These are phyloP conservation scores for Muscicapa striata DNA, from an alignment of 2,797 vertebrate species.

Conservation along the genomic window DNA sequence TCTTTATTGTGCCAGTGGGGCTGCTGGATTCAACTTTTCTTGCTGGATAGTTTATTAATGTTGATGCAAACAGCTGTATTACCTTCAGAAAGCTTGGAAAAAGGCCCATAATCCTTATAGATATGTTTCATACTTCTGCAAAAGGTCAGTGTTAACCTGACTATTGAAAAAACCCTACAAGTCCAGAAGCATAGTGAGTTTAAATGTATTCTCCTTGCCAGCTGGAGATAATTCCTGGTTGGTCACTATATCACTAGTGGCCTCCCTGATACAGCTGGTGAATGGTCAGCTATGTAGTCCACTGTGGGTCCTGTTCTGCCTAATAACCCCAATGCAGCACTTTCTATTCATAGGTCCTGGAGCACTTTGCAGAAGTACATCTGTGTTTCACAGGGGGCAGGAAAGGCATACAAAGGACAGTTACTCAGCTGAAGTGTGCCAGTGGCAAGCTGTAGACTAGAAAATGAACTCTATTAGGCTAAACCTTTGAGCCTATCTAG, in stretches of 20 bases:
- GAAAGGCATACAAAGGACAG: background rate
- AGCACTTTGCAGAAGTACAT: background rate
- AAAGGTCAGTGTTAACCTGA: background rate
- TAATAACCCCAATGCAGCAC: background rate
- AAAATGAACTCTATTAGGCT: background rate
- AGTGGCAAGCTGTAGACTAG: background rate
- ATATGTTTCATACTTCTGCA: background rate
- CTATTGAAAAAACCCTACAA: background rate
- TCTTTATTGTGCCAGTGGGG: background rate
- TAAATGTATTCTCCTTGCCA: background rate
- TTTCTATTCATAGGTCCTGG: background rate
- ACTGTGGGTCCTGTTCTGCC: background rate
- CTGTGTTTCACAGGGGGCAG: background rate
- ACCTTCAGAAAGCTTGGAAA: background rate
- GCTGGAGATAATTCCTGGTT: background rate
- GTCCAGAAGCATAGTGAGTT: background rate
- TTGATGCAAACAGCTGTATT: background rate
- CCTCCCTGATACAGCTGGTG: background rate
- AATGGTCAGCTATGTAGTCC: background rate
- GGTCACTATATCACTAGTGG: background rate
- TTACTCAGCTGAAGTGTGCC: background rate
- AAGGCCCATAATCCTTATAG: background rate
- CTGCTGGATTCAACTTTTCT: background rate
- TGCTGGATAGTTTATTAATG: background rate
- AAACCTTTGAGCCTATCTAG: background rate